These are phyloP conservation scores for Oryzias sinensis DNA, from an alignment of 2,797 vertebrate genomes.

Conservation along the genomic window DNA sequence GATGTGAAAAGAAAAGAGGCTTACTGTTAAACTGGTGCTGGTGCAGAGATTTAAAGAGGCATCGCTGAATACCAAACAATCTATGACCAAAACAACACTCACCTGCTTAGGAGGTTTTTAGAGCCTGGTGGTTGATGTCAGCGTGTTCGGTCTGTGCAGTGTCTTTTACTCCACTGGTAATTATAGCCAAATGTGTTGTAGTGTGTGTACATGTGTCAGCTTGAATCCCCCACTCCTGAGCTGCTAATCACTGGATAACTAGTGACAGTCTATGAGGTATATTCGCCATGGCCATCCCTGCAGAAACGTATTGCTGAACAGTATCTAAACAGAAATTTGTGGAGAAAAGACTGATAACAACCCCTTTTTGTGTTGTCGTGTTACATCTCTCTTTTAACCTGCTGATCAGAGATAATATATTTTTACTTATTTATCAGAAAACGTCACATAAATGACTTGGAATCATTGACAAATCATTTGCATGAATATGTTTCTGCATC, in stretches of 20 bases:
- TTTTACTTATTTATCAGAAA: slow-evolving; percentile 1
- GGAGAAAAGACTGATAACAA: no score
- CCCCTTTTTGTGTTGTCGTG: no score
- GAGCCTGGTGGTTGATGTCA: slow-evolving; percentile 49
- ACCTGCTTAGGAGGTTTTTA: slow-evolving; percentile 33
- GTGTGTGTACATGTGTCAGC: slow-evolving; percentile 2
- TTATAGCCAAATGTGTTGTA: slow-evolving; percentile 24
- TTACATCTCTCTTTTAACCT: neutral
- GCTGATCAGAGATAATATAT: neutral
- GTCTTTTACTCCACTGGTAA: slow-evolving; percentile 40
- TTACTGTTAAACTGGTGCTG: slow-evolving; percentile 4
- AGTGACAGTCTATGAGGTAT: slow-evolving; percentile 29
- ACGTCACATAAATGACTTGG: neutral
- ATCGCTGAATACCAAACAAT: slow-evolving; percentile 8
- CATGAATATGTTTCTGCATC: neutral
- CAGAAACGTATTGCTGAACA: slow-evolving; percentile 4
- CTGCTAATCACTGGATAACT: slow-evolving; percentile 61
- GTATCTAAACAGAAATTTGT: slow-evolving; percentile 1
- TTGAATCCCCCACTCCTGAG: slow-evolving; percentile 24
- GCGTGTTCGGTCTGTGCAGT: slow-evolving; percentile 29
- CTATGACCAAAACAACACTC: slow-evolving; percentile 21
- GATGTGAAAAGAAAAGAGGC: slow-evolving; percentile 3
- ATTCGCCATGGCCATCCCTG: no score
- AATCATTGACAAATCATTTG: neutral
- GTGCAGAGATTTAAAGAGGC: neutral